phyloP scores from a whole-genome alignment of 2,888 invertebrate genomes.

The Drosophila borborema region DNA sequence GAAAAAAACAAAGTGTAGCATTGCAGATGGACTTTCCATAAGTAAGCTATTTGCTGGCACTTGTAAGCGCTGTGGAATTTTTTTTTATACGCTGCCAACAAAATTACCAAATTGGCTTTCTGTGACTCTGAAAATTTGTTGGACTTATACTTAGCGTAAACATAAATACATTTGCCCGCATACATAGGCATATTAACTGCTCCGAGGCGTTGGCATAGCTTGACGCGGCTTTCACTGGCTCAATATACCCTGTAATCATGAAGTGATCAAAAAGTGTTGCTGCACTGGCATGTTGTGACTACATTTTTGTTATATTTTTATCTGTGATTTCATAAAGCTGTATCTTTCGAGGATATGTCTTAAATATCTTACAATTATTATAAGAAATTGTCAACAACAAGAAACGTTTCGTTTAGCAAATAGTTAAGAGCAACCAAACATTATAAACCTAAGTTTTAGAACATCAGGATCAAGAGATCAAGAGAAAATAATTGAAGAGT shows the following conservation, averaged over 20 bases:
- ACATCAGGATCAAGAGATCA: too few relatives aligned
- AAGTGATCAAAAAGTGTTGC: too few relatives aligned
- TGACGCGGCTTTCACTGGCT: constrained; percentile 36
- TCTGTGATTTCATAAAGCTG: too few relatives aligned
- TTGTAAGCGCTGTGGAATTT: constrained; percentile 12
- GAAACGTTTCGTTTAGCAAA: too few relatives aligned
- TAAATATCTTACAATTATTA: too few relatives aligned
- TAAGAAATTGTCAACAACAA: too few relatives aligned
- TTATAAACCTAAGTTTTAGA: too few relatives aligned
- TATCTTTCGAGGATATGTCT: too few relatives aligned
- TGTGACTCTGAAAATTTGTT: constrained; percentile 43
- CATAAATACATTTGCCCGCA: neutral
- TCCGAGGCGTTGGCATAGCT: constrained; percentile 34
- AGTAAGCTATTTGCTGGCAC: constrained; percentile 16
- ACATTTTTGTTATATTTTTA: too few relatives aligned
- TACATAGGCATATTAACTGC: constrained; percentile 26
- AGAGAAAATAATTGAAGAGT: too few relatives aligned
- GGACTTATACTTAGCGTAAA: constrained; percentile 13
- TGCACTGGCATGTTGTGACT: neutral
- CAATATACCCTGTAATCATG: constrained; percentile 17
- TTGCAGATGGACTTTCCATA: constrained; percentile 1
- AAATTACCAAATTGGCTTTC: constrained; percentile 53
- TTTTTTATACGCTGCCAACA: constrained; percentile 19
- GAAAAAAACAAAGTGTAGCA: neutral
- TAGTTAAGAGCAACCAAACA: neutral